Conservation (phyloP, 2,113 vertebrate genomes). For the Melanotaenia duboulayi region DNA sequence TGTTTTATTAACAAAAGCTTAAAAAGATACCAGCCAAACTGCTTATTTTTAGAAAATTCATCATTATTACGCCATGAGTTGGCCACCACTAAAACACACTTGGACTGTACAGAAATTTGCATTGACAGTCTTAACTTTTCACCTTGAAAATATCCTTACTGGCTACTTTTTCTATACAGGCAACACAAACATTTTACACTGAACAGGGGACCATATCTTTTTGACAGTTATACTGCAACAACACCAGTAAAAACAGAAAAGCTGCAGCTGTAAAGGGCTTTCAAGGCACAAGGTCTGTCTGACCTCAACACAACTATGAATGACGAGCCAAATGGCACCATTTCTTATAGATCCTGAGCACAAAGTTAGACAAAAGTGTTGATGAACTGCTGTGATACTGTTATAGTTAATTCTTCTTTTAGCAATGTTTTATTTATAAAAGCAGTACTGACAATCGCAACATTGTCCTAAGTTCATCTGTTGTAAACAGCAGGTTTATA, state of each 20-base stretch:
- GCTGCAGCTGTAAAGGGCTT: constrained; percentile 12
- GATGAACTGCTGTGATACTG: constrained; percentile 58
- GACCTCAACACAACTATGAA: constrained; percentile 31
- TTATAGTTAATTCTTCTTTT: constrained; percentile 3
- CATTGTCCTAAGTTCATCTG: constrained; percentile 19
- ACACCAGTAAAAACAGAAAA: constrained; percentile 26
- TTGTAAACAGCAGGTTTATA: constrained; percentile 31
- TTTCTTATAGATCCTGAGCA: constrained; percentile 15
- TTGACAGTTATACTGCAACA: constrained; percentile 37
- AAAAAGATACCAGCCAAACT: constrained; percentile 22
- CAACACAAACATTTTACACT: constrained; percentile 16
- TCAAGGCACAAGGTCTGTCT: constrained; percentile 43
- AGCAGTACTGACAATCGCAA: not conserved
- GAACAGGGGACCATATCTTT: constrained; percentile 29
- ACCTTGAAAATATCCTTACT: constrained; percentile 26
- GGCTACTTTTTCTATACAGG: constrained; percentile 29
- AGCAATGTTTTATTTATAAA: constrained; percentile 34
- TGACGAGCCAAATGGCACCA: constrained; percentile 68
- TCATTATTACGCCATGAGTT: constrained; percentile 26
- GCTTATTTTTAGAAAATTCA: constrained; percentile 30
- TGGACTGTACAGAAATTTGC: constrained; percentile 30
- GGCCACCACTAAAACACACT: constrained; percentile 24
- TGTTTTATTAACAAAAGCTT: constrained; percentile 36
- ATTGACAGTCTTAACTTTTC: constrained; percentile 52
- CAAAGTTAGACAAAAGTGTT: constrained; percentile 57